Evolutionary conservation across 2,113 vertebrate genomes (phyloP), one percentile per base, ranked within the genome.

Genomic region (Limanda limanda): DNA sequence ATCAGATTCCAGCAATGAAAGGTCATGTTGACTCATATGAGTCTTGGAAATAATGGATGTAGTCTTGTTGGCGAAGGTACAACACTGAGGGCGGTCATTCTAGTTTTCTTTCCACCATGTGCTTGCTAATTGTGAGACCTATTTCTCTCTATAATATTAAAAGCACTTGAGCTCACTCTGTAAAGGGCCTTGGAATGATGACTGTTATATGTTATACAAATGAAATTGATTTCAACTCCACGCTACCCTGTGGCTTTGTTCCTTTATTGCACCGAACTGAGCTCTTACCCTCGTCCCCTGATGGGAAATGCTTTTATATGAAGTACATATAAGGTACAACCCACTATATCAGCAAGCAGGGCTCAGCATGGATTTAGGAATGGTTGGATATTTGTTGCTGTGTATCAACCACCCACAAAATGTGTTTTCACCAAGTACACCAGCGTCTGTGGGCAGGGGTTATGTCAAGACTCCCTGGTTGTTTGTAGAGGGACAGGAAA

Each of bases 301-400:
- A 51, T 51, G 48, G 5, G 17, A 20, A 51, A 51, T 8, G 48
- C 48, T 51, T 20, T 18, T 20, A 20, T 20, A 20, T 14, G 18
- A 20, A 20, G 18, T 17, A 6, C 6, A 5, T 48, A 20, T 17
- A 47, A 2, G 45, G 3, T 13, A 15, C 15, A 17, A 47, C 0
- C 1, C 17, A 67, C 27, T 67, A 18, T 47, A 64, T 68, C 55
- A 54, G 61, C 57, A 42, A 51, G 48, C 48, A 20, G 48, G 48
- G 48, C 67, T 74, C 70, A 55, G 11, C 37, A 24, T 6, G 9
- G 14, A 37, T 27, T 51, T 4, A 25, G 14, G 7, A 51, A 17
- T 27, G 48, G 69, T 74, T 76, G 15, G 65, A 68, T 80, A 47
- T 63, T 73, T 66, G 25, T 3, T 59, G 55, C 58, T 66, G 60